These are phyloP conservation scores for Oceanodroma leucorhoa DNA, from an alignment of 2,797 vertebrate species.

Conservation along the genomic window DNA sequence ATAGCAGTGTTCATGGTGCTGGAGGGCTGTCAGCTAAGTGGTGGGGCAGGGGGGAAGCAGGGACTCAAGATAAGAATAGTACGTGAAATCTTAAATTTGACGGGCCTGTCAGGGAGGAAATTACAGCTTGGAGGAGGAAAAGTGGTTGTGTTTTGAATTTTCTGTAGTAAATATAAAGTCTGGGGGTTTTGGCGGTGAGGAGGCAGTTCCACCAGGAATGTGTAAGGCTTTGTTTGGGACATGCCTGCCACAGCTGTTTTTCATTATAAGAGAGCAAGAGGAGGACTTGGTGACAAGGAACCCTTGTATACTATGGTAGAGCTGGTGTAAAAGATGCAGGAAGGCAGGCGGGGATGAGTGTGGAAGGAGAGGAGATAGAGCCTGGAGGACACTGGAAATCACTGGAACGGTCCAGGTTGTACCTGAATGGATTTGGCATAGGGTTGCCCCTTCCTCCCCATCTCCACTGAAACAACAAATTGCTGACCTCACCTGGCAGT, in stretches of 20 bases:
- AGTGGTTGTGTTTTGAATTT: conserved; percentile 60
- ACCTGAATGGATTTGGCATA: not conserved
- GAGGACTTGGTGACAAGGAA: conserved; percentile 46
- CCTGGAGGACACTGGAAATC: not conserved
- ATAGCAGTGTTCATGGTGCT: conserved; percentile 31
- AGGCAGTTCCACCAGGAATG: conserved; percentile 59
- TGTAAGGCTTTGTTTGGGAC: conserved; percentile 58
- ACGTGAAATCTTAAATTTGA: conserved; percentile 61
- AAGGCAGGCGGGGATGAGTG: not conserved
- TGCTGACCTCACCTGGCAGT: conserved; percentile 9
- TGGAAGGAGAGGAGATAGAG: not conserved
- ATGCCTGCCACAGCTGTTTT: conserved; percentile 56
- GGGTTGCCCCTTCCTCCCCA: not conserved
- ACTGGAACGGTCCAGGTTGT: not conserved
- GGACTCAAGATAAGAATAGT: conserved; percentile 56
- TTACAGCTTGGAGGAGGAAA: conserved; percentile 64
- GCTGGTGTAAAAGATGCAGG: not conserved
- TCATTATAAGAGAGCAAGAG: conserved; percentile 44
- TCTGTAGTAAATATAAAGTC: conserved; percentile 67
- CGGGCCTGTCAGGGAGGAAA: conserved; percentile 44
- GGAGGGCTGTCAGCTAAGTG: conserved; percentile 35
- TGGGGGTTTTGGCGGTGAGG: conserved; percentile 60
- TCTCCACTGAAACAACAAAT: not conserved
- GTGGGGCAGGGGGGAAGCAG: conserved; percentile 38
- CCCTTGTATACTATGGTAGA: not conserved